Base-by-base conservation (phyloP, 2,888 invertebrate species). In the Pandemis cinnamomeana region DNA sequence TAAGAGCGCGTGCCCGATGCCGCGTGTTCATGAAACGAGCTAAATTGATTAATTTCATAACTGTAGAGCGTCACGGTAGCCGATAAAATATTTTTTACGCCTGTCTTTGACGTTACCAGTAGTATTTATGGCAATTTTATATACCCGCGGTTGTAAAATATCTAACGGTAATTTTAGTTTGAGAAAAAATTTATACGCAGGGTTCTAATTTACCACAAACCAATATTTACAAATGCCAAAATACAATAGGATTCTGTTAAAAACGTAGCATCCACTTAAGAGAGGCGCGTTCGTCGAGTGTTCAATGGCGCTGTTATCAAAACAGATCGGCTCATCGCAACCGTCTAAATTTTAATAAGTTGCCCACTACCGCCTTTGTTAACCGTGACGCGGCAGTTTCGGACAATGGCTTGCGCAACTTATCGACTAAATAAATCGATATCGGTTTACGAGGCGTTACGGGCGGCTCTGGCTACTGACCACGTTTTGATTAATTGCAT, bases 341-440 rank as follows among this genome's bases (percentile, higher is more conserved):
- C 89, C 89, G 88, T 91, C 89, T 87, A 91, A 92, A 91, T 93
- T 94, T 93, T 94, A 94, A 94, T 94, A 93, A 93, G 94, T 90
- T 92, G 89, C 90, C 92, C 90, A 93, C 93, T 92, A 91, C 93
- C 90, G 91, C 91, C 91, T 93, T 94, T 93, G 93, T 93, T 87
- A 82, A 82, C 78, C 80, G 81, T 94, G 93, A 94, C 89, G 79
- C 76, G 78, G 92, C 93, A 90, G 87, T 89, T 93, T 90, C 81
- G 85, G 84, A 94, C 93, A 93, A 94, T 92, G 80, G 87, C 88
- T 93, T 93, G 90, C 93, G 92, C 93, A 94, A 93, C 88, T 93
- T 93, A 93, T 93, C 92, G 88, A 89, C 89, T 87, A 89, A 93
- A 93, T 93, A 89, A 93, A 93, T 93, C 93, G 93, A 93, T 93